Base-by-base conservation (phyloP, 2,888 invertebrate species). In the Tiphia femorata region DNA sequence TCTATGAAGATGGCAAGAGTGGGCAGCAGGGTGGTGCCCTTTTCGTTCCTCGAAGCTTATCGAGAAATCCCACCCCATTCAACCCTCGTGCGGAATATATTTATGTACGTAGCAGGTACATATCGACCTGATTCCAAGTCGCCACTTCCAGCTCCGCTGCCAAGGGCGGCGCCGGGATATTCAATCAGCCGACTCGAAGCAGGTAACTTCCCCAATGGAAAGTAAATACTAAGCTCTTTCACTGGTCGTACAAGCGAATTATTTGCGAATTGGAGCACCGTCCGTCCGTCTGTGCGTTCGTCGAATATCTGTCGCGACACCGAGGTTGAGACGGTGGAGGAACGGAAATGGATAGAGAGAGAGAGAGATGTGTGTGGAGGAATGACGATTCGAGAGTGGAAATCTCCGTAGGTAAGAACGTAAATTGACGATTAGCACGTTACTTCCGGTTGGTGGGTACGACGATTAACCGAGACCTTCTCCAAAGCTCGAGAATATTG, bases 151-250 rank as follows among this genome's bases (percentile, higher is more conserved):
- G 64, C 69, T 67, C 64, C 65, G 68, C 48, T 52, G 48, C 37
- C 14, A 37, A 37, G 37, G 14, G 37, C 17, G 37, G 37, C 14
- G 17, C 14, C 17, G 43, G 68, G 68, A 68, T 68, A 66, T 68
- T 68, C 62, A 63, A 69, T 69, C 69, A 69, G 47, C 47, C 48
- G 58, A 51, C 56, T 56, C 55, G 69, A 58, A 56, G 61, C 42
- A 50, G n/a, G 44, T 50, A 61, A 59, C 61, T 69, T 69, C 64
- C 69, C 49, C 53, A 29, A 33, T 29, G 51, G 35, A 37, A 59
- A 57, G 62, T 56, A 69, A 59, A 63, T 63, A 65, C 48, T 46
- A 51, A 52, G 25, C 25, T 14, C 43, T 58, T 49, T 62, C 35
- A 16, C 30, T 12, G 37, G 20, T 43, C 33, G 40, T 10, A 47